phyloP scores from a whole-genome alignment of 2,888 invertebrate species.

The Plagodis dolabraria region DNA sequence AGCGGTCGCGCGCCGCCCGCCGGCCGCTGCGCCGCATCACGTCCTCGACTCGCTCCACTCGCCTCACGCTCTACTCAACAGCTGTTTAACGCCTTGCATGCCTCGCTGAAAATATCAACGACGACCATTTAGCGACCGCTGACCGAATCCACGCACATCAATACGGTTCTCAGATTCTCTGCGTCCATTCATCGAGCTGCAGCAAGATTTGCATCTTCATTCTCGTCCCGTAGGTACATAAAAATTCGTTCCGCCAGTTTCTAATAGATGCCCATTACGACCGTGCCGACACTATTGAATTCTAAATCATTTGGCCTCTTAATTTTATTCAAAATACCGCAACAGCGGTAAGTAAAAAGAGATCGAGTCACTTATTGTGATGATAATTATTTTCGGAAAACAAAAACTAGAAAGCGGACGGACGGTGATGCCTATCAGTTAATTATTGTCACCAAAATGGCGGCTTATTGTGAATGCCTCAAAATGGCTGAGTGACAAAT shows the following conservation, averaged over 20 bases:
- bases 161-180: slow-evolving; percentile 40
- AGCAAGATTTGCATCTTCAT: slow-evolving; percentile 37
- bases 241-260: slow-evolving; percentile 63
- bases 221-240: slow-evolving; percentile 45
- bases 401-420: slow-evolving; percentile 83
- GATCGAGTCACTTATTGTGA: slow-evolving; percentile 80
- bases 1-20: slow-evolving; percentile 36
- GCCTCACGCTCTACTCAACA: slow-evolving; percentile 55
- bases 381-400: slow-evolving; percentile 83
- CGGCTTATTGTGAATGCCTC: slow-evolving; percentile 75
- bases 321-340: slow-evolving; percentile 83
- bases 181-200: slow-evolving; percentile 26
- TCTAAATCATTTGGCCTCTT: slow-evolving; percentile 68
- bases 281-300: slow-evolving; percentile 63
- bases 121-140: slow-evolving; percentile 49
- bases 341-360: slow-evolving; percentile 81
- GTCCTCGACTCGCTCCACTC: slow-evolving; percentile 43
- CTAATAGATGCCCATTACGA: slow-evolving; percentile 66
- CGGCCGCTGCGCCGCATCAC: neutral
- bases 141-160: slow-evolving; percentile 41
- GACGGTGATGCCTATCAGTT: slow-evolving; percentile 79
- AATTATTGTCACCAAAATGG: slow-evolving; percentile 84
- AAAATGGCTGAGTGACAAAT: slow-evolving; percentile 82
- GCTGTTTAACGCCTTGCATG: slow-evolving; percentile 69
- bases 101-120: slow-evolving; percentile 68